Evolutionary conservation across 2,888 invertebrate species (phyloP), one percentile per base, ranked within the genome.

Genomic region (Brachycybe producta): DNA sequence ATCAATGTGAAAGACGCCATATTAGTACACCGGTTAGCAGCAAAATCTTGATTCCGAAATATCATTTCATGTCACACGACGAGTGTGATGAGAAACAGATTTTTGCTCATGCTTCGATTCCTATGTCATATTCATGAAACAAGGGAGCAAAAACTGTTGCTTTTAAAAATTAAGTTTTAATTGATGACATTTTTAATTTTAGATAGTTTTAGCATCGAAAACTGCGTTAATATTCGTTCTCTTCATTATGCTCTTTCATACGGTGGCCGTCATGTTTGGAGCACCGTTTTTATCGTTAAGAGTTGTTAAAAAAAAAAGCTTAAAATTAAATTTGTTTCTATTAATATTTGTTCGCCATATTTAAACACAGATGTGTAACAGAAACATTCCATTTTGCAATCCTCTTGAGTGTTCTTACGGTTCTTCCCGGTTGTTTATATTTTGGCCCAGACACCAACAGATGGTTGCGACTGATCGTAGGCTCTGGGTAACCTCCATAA

Each of bases 301-400:
- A 36, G 7, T 36, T 36, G 7, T n/a, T 36, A 36, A 36, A 17
- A 36, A 17, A 17, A 30, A 8, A 11, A 30, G 13, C 30, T 30
- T 30, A 8, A 30, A 30, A 13, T 30, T 30, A 30, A 30, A 30
- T 11, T 30, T 30, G 8, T 11, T 30, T 30, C 13, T 11, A 13
- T n/a, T n/a, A 11, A 30, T 11, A 30, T 8, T n/a, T 30, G 8
- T 30, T 11, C 13, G 32, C 13, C 13, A 30, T 30, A 30, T 30
- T 30, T 30, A 13, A 30, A 8, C 8, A 30, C 36, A 36, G 36
- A n/a, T 19, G 19, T 5, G n/a, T 7, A 7, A 17, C 19, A 17
- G 36, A 36, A n/a, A 36, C 36, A 7, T n/a, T 36, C 17, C 36
- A 36, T 36, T 36, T 36, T 36, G 36, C 36, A 5, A 15, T 36